phyloP scores from a whole-genome alignment of 2,888 invertebrate species.

The Calameuta idolon region DNA sequence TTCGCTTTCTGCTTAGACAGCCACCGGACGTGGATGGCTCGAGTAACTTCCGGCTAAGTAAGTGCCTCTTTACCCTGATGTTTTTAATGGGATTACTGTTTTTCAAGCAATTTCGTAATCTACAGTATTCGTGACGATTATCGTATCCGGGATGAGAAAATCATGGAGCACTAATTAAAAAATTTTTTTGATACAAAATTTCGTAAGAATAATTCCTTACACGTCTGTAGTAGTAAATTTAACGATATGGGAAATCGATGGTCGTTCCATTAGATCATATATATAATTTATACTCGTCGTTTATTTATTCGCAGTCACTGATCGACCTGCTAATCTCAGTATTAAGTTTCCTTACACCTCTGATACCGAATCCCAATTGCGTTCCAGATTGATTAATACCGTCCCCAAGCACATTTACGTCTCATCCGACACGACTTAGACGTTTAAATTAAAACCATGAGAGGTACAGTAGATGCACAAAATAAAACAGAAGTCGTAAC shows the following conservation, averaged over 20 bases:
- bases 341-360: not conserved
- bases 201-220: too few relatives aligned
- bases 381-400: not conserved
- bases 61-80: not conserved
- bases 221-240: not conserved
- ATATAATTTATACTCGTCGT: too few relatives aligned
- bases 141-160: not conserved
- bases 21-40: not conserved
- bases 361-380: not conserved
- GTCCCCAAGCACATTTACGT: not conserved
- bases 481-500: not conserved
- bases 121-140: not conserved
- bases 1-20: not conserved
- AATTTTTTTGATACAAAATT: not conserved
- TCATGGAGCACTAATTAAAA: not conserved
- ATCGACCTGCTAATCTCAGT: not conserved
- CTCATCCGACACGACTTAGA: not conserved
- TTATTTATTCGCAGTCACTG: not conserved
- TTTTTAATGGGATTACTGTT: not conserved
- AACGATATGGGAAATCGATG: not conserved
- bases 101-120: not conserved
- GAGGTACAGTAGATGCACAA: not conserved
- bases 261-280: too few relatives aligned
- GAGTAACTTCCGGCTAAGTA: not conserved
- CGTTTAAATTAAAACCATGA: not conserved